Conservation (phyloP, 2,113 vertebrate genomes). For the Ginglymostoma cirratum region DNA sequence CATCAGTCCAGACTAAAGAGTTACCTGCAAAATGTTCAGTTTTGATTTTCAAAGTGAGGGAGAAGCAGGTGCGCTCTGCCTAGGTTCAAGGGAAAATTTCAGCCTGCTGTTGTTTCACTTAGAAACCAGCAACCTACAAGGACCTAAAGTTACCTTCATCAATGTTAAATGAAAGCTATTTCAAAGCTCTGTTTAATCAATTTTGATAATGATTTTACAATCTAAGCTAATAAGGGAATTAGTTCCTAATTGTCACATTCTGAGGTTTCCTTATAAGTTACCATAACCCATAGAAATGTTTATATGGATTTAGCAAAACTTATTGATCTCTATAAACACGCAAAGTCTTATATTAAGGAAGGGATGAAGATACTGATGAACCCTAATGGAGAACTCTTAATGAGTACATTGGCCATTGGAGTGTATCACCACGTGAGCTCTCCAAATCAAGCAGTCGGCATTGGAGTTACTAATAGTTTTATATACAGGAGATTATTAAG, state of each 20-base stretch:
- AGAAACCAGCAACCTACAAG: neutral
- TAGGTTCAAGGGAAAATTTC: neutral
- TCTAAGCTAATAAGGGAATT: neutral
- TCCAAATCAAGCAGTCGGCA: neutral
- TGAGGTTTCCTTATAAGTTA: neutral
- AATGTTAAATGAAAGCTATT: neutral
- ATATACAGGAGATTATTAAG: neutral
- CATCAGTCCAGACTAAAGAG: neutral
- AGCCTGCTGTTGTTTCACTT: neutral
- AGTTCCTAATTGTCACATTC: neutral
- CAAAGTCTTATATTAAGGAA: neutral
- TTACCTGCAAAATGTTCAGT: neutral
- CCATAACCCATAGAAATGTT: neutral
- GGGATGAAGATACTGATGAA: neutral
- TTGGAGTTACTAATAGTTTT: neutral
- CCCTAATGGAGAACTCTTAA: neutral
- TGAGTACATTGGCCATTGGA: neutral
- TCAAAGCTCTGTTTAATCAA: neutral
- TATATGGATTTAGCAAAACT: neutral
- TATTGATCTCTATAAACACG: neutral
- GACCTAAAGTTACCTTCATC: neutral
- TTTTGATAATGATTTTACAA: conserved; percentile 1
- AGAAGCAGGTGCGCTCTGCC: neutral
- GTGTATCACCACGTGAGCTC: neutral
- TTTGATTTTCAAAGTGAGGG: neutral